Base-by-base conservation (phyloP, 2,888 invertebrate species). In the Eurytoma adleriae region DNA sequence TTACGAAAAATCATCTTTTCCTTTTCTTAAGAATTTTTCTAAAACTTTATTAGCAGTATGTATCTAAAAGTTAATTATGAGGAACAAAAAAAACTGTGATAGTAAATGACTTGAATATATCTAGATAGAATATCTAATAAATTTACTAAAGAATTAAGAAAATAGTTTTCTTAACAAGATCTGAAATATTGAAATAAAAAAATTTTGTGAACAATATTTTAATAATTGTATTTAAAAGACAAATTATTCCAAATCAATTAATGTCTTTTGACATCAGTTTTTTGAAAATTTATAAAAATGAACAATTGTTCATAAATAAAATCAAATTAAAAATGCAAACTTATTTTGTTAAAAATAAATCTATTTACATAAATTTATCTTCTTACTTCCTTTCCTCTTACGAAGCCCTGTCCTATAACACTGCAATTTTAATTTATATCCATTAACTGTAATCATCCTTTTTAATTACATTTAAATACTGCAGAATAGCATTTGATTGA, bases 261-360 rank as follows among this genome's bases (percentile, higher is more conserved):
- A 52, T 74, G 68, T 73, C 66, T 62, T 59, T 69, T 64, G 62
- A 57, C 24, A 72, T 62, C 59, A 56, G n/a, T 66, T 61, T 67
- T 74, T 75, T 54, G 18, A 70, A 69, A 64, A 61, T 3, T 59
- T 66, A 30, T 1, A 30, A 52, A 74, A 70, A 67, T 10, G 30
- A 40, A 40, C 7, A 40, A 67, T 83, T 86, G 84, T 86, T 85
- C 82, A 84, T 84, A 84, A 80, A 84, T 84, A 84, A 80, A 52
- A 67, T 78, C 76, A 69, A 54, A 52, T 54, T 66, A 40, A 75
- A 62, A 57, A 75, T 48, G 67, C 20, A 61, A 64, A 10, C 80
- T 86, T 87, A 85, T 87, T 85, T 89, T 88, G 88, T 85, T 87
- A 86, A 54, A 84, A 89, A 89, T 88, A 89, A 89, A 89, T 85